Evolutionary conservation across 2,113 vertebrate species (phyloP), one percentile per base, ranked within the genome.

Genomic region (Gadus chalcogrammus): DNA sequence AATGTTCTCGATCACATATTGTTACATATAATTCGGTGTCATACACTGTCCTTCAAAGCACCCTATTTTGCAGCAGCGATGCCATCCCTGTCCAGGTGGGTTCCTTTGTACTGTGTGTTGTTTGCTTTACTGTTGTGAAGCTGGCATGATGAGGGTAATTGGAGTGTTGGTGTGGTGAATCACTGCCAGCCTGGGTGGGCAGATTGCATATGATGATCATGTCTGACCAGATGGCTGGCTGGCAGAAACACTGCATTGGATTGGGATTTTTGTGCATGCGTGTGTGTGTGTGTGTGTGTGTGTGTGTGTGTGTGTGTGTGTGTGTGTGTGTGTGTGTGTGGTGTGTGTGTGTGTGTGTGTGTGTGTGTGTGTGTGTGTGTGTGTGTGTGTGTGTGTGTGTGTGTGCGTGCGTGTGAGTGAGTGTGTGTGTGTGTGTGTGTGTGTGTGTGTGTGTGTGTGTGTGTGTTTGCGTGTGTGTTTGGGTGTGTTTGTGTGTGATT

Each of bases 201-300:
- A 89, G 84, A 90, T 88, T 90, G 84, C 89, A 86, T 88, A 87
- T 88, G 86, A 90, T 89, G 89, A 87, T 89, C 87, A 85, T 89
- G 85, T 89, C 85, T 88, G 87, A 84, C 84, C 89, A 90, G 89
- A 89, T 90, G 89, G 89, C 79, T 77, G 61, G 82, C 84, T 88
- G 85, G 88, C 87, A 87, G 69, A 27, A 67, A 67, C 64, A 69
- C 72, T 65, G 27, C 58, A 78, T 72, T 79, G 80, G 66, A 3
- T 73, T 48, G 42, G 48, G 18, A n/a, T 20, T 18, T 48, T 72
- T 38, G 63, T 63, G 61, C 16, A 27, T 15, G 22, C 27, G 27
- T 6, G 15, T 18, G 31, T 64, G 31, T 20, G 63, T 64, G 28
- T 24, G 61, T 15, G 18, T 24, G 8, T 24, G 59, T 61, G 59